These are phyloP conservation scores for Pygmarrhopalites habei DNA, from an alignment of 1,140 invertebrate species.

Conservation along the genomic window DNA sequence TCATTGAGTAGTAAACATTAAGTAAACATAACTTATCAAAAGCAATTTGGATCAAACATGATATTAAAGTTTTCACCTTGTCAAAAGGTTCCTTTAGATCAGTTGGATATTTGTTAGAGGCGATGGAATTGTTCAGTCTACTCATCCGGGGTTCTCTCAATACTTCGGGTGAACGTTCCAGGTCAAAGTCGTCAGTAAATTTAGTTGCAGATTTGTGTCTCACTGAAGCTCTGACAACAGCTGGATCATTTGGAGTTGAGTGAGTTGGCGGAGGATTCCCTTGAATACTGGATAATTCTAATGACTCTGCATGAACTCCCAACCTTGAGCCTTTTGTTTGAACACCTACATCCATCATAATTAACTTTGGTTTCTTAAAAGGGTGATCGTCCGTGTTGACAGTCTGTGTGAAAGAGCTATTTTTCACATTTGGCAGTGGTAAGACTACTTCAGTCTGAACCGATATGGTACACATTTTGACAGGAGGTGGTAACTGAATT, in stretches of 20 bases:
- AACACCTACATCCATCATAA: conserved; percentile 10
- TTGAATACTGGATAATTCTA: conserved; percentile 20
- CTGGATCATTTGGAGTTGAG: conserved; percentile 26
- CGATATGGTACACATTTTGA: neutral
- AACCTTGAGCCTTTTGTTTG: conserved; percentile 6
- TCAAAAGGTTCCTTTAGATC: neutral
- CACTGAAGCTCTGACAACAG: neutral
- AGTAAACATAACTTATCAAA: no score
- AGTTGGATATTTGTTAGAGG: neutral
- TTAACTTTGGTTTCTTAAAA: neutral
- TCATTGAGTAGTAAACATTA: no score
- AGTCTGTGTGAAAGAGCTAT: neutral
- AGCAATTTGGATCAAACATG: no score
- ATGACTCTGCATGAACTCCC: neutral
- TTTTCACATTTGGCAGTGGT: neutral
- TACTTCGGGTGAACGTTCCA: neutral
- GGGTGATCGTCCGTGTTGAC: no score
- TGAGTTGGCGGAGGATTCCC: conserved; percentile 17
- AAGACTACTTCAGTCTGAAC: neutral
- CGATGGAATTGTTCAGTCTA: neutral
- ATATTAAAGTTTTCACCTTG: no score
- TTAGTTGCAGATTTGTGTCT: neutral
- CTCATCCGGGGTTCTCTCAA: neutral
- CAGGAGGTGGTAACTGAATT: neutral
- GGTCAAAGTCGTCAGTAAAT: neutral